Base-by-base conservation (phyloP, 37 sponge, comb jelly and placozoan species). In the Ianthella basta region DNA sequence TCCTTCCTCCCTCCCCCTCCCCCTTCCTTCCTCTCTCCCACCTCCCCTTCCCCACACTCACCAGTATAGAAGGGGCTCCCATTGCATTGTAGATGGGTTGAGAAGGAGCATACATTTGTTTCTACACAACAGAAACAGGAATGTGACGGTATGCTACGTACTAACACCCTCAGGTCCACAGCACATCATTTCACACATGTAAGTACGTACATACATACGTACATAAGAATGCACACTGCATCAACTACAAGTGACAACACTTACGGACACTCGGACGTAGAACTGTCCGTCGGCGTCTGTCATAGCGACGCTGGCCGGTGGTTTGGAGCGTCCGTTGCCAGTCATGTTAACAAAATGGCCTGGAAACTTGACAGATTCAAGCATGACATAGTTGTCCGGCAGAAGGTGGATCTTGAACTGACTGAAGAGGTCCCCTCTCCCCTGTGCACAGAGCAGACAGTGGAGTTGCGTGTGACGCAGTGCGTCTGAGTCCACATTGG, bases 341-440 rank as follows among this genome's bases (percentile, higher is more conserved):
- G 34, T n/a, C 40, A 92, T 83, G 38, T 60, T 79, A 0, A 92
- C 63, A 54, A 38, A 86, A 13, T 81, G 50, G 0, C 83, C 89
- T 21, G 89, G 79, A 24, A 35, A 59, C 33, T 59, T 44, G 69
- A 86, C 84, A 30, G 87, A 86, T 64, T 72, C 80, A 25, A 92
- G 80, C 37, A 59, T 66, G 44, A 89, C 84, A 44, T 89, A 92
- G 83, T 89, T 92, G 75, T 92, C 93, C 0, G 89, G 87, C 14
- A 89, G 80, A 10, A 80, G 57, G 13, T 61, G 37, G 21, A 84
- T 38, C 41, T 68, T 54, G 12, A 92, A 50, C 30, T 86, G 81
- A 37, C 81, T 72, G 60, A 40, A 69, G 27, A 59, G 21, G 21
- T 75, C 61, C 13, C 81, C 80, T 40, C 86, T 83, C 19, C 87